These are phyloP conservation scores for Characodon lateralis DNA, from an alignment of 2,797 vertebrate species.

Conservation along the genomic window DNA sequence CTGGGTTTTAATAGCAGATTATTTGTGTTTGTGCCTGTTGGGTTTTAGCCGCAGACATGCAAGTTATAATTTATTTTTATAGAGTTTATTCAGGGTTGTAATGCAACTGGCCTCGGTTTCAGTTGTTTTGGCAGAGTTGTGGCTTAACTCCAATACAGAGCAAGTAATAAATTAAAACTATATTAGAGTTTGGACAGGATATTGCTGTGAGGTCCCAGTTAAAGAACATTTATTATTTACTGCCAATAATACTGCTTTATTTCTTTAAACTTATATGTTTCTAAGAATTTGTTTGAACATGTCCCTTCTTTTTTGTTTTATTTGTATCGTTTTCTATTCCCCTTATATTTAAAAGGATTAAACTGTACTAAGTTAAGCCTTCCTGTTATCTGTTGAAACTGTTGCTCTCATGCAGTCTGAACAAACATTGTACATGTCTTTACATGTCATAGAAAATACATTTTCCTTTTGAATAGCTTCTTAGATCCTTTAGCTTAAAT, in stretches of 20 bases:
- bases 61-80: conserved; percentile 15
- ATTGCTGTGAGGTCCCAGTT: not conserved
- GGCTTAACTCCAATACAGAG: not conserved
- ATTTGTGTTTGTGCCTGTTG: conserved; percentile 23
- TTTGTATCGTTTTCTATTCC: not conserved
- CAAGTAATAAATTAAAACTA: not conserved
- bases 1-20: conserved; percentile 13
- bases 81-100: conserved; percentile 15
- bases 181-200: not conserved
- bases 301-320: not conserved
- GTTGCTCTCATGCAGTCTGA: not conserved
- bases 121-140: conserved; percentile 1
- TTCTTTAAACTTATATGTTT: not conserved
- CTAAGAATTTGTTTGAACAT: not conserved
- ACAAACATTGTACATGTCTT: not conserved
- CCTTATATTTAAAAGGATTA: not conserved
- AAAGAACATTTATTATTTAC: not conserved
- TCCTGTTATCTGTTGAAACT: not conserved
- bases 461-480: not conserved
- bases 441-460: not conserved
- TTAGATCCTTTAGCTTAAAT: not conserved
- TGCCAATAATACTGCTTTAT: not conserved
- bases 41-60: conserved; percentile 13
- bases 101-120: conserved; percentile 1
- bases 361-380: not conserved